Percentiles rank a stretch among this genome's conserved stretches.
phyloP scores from a whole-genome alignment of 2,797 vertebrate genomes.

The Brotula barbata region DNA sequence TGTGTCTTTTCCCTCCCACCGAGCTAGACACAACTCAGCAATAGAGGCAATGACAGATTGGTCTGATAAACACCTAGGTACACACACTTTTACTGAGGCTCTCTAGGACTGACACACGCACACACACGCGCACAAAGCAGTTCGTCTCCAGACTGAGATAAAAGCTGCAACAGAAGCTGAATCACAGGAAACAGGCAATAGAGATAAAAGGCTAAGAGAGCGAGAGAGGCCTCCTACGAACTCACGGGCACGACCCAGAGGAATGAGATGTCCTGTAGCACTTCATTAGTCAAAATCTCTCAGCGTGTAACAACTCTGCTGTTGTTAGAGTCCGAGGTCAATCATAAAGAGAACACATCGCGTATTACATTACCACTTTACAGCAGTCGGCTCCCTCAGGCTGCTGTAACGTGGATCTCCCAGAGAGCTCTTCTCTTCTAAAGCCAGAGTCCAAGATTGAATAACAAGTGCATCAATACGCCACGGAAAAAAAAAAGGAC shows the following conservation, averaged over 20 bases:
- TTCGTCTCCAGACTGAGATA: constrained; percentile 55
- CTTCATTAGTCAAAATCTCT: constrained; percentile 21
- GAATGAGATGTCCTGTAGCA: constrained; percentile 1
- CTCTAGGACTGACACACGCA: constrained; percentile 42
- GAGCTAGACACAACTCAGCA: constrained; percentile 59
- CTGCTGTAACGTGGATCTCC: constrained; percentile 16
- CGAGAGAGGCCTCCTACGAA: constrained; percentile 12
- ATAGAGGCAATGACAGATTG: constrained; percentile 72
- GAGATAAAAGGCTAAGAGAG: constrained; percentile 54
- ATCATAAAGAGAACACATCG: constrained; percentile 22
- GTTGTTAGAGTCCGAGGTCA: constrained; percentile 21
- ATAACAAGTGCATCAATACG: constrained; percentile 13
- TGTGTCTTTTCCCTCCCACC: constrained; percentile 25
- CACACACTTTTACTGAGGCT: constrained; percentile 61
- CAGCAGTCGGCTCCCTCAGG: constrained; percentile 22
- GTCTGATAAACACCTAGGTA: constrained; percentile 70
- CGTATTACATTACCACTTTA: constrained; percentile 22
- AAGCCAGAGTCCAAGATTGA: constrained; percentile 7
- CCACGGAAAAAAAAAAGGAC: constrained; percentile 23
- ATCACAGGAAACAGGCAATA: constrained; percentile 66
- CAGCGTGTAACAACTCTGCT: constrained; percentile 9
- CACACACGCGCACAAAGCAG: constrained; percentile 15
- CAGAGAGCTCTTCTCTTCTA: constrained; percentile 9
- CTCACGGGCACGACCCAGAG: constrained; percentile 1
- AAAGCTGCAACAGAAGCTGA: constrained; percentile 67